Evolutionary conservation across 2,113 vertebrate species (phyloP).

Genomic region (Eudorcas thomsonii): DNA sequence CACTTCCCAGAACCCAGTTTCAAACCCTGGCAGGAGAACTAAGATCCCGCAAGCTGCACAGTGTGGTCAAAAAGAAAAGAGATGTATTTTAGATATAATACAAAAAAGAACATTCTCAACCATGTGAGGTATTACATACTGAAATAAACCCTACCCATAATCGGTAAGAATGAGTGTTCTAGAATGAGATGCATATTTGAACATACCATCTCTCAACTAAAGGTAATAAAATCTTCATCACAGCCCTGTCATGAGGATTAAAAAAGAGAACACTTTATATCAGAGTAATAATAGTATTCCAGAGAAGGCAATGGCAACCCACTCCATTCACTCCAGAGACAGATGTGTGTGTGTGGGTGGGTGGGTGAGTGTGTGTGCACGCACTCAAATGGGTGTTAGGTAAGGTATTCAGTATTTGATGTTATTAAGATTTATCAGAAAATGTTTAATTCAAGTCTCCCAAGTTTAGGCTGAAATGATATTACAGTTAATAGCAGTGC

Average conservation of each 20-base stretch:
- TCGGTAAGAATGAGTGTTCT: not conserved
- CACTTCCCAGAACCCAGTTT: not conserved
- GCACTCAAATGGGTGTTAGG: not conserved
- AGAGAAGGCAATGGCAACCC: too few species aligned
- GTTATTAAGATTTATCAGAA: not conserved
- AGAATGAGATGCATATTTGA: not conserved
- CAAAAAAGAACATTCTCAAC: not conserved
- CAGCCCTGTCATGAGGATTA: not conserved
- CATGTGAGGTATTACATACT: not conserved
- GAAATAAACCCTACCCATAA: not conserved
- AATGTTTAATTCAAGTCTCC: not conserved
- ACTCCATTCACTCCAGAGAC: not conserved
- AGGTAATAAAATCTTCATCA: not conserved
- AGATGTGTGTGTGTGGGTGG: rapidly evolving
- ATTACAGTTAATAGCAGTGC: not conserved
- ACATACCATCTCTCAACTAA: not conserved
- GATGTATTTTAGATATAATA: not conserved
- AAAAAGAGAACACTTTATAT: not conserved
- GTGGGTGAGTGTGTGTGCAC: rapidly evolving
- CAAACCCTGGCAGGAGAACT: not conserved
- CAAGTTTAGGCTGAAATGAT: not conserved
- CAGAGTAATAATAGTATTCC: not conserved
- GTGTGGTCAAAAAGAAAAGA: not conserved
- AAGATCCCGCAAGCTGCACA: rapidly evolving
- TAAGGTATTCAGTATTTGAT: not conserved